Conservation (phyloP, 2,113 vertebrate genomes). For the Rhipidura dahli region DNA sequence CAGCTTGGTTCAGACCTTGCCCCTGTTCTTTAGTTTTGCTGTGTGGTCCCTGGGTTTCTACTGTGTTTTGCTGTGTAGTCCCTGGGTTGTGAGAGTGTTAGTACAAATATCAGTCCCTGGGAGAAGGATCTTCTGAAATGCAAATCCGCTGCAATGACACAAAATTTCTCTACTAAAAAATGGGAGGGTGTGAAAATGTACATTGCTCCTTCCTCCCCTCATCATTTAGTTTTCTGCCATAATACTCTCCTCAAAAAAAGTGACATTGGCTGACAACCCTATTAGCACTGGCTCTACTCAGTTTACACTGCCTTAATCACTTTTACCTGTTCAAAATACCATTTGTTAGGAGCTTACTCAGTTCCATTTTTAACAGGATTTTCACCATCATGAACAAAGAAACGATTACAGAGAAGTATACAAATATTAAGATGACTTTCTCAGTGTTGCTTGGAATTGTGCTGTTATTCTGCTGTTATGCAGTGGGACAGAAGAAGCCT, state of each 20-base stretch:
- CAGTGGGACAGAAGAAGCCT: not conserved
- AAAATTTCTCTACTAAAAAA: not conserved
- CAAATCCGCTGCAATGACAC: not conserved
- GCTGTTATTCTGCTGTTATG: not conserved
- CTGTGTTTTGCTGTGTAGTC: not conserved
- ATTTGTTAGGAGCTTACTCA: not conserved
- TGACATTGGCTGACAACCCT: not conserved
- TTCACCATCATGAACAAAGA: not conserved
- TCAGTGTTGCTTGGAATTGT: not conserved
- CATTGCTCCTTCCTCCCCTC: not conserved
- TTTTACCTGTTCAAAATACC: not conserved
- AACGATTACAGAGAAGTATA: not conserved
- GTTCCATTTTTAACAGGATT: not conserved
- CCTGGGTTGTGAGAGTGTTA: not conserved
- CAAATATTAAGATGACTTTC: not conserved
- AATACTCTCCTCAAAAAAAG: not conserved
- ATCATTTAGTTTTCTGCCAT: not conserved
- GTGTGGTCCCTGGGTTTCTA: not conserved
- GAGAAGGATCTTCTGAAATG: not conserved
- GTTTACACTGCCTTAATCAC: not conserved
- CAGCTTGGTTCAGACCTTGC: not conserved
- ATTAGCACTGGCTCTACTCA: not conserved
- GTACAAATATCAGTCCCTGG: not conserved
- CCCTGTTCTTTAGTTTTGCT: not conserved
- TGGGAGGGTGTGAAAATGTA: not conserved